A percentile compares a stretch with the other conserved stretches of the same genome.
These are phyloP conservation scores for Thomomys bottae DNA, from an alignment of 2,113 vertebrate species.

Conservation along the genomic window DNA sequence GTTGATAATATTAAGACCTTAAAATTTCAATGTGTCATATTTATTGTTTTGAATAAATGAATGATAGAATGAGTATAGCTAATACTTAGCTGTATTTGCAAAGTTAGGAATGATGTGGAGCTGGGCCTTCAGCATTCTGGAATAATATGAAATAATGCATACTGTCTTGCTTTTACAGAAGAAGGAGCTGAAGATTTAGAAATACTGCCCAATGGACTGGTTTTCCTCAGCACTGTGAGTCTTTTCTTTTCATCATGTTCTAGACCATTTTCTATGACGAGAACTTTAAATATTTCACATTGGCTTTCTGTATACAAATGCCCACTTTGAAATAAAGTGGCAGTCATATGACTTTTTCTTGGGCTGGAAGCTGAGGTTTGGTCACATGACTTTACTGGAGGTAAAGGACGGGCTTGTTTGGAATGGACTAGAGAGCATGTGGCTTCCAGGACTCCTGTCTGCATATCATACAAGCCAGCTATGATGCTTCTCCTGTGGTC, in stretches of 20 bases:
- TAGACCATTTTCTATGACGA: background rate
- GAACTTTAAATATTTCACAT: background rate
- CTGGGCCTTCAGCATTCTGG: background rate
- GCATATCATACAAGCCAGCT: background rate
- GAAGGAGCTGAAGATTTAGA: conserved; percentile 86
- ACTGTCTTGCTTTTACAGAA: conserved; percentile 77
- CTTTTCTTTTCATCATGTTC: background rate
- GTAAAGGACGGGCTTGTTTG: background rate
- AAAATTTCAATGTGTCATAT: background rate
- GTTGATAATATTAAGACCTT: conserved; percentile 4
- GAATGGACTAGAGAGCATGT: background rate
- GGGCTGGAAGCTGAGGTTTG: background rate
- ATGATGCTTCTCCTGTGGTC: background rate
- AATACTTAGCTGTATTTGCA: background rate
- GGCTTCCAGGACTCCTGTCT: background rate
- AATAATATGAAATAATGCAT: background rate
- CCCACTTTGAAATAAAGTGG: background rate
- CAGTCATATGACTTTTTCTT: background rate
- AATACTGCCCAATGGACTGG: conserved; percentile 86
- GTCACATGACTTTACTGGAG: background rate
- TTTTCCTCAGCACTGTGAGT: conserved; percentile 88
- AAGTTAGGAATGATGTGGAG: background rate
- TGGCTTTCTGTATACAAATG: background rate
- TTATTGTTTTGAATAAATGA: background rate
- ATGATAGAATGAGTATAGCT: conserved; percentile 6